Conservation (phyloP, 2,888 invertebrate species). For the Heliconius cydno region DNA sequence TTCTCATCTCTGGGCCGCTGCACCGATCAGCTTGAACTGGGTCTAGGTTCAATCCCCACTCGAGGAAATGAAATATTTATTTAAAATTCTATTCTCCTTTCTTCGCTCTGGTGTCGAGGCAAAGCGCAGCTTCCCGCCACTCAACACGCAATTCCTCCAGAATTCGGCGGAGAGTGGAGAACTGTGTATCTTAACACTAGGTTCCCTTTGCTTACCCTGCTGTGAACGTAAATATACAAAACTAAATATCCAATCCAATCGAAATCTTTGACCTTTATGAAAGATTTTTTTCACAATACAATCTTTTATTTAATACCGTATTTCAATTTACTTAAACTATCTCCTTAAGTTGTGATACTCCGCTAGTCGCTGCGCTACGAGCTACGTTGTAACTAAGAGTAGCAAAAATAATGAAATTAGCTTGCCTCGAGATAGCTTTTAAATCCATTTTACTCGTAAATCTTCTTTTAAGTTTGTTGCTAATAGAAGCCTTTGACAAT, state of each 20-base stretch:
- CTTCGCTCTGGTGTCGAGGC: no score
- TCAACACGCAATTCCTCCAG: no score
- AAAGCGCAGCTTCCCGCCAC: no score
- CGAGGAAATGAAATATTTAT: neutral
- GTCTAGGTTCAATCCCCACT: neutral
- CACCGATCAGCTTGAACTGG: no score
- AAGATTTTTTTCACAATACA: neutral
- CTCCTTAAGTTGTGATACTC: slow-evolving; percentile 25
- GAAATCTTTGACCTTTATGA: neutral
- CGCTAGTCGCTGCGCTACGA: slow-evolving; percentile 2
- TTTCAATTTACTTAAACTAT: slow-evolving; percentile 20
- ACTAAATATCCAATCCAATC: neutral
- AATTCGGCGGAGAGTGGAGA: no score
- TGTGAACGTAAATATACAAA: neutral
- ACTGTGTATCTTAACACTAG: no score
- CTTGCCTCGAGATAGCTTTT: slow-evolving; percentile 32
- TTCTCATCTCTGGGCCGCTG: no score
- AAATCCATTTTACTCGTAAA: slow-evolving; percentile 30
- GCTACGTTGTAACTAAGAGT: slow-evolving; percentile 18
- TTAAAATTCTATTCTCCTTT: neutral
- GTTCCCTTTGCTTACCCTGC: no score
- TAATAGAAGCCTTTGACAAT: slow-evolving; percentile 26
- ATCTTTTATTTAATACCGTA: slow-evolving; percentile 15
- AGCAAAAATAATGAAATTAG: slow-evolving; percentile 30
- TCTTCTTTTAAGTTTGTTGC: slow-evolving; percentile 28